Evolutionary conservation across 2,888 invertebrate genomes (phyloP).

Genomic region (Laothoe populi): DNA sequence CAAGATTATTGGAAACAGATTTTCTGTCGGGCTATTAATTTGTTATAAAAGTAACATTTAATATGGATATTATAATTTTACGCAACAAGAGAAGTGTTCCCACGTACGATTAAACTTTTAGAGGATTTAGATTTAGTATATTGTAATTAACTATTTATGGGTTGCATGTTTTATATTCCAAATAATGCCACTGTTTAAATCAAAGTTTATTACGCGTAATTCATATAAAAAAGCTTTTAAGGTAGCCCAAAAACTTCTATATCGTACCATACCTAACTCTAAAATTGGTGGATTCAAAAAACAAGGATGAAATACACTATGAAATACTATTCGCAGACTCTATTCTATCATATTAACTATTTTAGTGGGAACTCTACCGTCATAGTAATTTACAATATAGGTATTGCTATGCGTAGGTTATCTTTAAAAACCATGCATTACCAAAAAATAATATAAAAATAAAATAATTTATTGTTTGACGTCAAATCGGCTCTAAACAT

Average conservation of each 20-base stretch:
- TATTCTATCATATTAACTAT: no score
- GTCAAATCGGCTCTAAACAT: slow-evolving; percentile 16
- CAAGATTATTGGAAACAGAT: slow-evolving; percentile 34
- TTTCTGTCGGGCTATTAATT: slow-evolving; percentile 26
- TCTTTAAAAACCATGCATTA: background rate
- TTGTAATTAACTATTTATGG: background rate
- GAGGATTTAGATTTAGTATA: slow-evolving; percentile 6
- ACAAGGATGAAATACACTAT: no score
- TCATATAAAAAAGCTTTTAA: no score
- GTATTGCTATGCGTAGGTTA: background rate
- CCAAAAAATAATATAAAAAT: background rate
- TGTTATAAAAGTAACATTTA: slow-evolving; percentile 26
- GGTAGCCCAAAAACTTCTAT: no score
- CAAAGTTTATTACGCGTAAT: background rate
- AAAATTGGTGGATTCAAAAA: no score
- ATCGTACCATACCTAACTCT: no score
- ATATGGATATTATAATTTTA: slow-evolving; percentile 26
- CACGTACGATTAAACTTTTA: slow-evolving; percentile 21
- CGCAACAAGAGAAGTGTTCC: slow-evolving; percentile 25
- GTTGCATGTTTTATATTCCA: background rate
- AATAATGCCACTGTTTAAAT: background rate
- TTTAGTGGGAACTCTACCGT: no score
- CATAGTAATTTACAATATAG: no score
- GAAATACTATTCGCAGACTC: no score
- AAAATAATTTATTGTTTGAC: slow-evolving; percentile 14